A percentile compares a stretch with the other conserved stretches of the same genome.
These are phyloP conservation scores for Drosophila pseudotalamancana DNA, from an alignment of 2,888 invertebrate genomes.

Conservation along the genomic window DNA sequence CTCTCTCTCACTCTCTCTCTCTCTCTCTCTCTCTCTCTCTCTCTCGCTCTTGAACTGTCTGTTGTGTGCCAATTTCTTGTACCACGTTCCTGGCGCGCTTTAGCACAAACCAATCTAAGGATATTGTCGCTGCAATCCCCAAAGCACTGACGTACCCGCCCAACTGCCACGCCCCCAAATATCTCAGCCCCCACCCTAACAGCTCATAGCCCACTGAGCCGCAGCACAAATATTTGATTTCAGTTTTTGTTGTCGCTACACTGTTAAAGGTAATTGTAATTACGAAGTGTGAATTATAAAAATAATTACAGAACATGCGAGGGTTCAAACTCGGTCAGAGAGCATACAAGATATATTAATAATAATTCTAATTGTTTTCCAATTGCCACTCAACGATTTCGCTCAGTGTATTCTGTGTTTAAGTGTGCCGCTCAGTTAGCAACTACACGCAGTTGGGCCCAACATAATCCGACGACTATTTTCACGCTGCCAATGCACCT, in stretches of 20 bases:
- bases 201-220: constrained; percentile 12
- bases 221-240: constrained; percentile 75
- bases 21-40: neutral
- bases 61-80: constrained; percentile 71
- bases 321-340: no score
- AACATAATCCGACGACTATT: constrained; percentile 66
- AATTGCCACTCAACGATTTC: neutral
- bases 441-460: constrained; percentile 49
- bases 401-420: constrained; percentile 32
- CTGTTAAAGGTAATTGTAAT: constrained; percentile 3
- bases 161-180: constrained; percentile 8
- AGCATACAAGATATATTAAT: no score
- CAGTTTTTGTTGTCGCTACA: constrained; percentile 38
- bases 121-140: constrained; percentile 72
- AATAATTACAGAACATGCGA: no score
- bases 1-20: neutral
- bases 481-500: constrained; percentile 74
- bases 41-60: constrained; percentile 58
- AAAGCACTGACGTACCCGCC: constrained; percentile 27
- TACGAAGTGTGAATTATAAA: neutral
- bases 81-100: constrained; percentile 64
- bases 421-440: constrained; percentile 37
- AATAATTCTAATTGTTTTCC: neutral
- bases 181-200: constrained; percentile 20
- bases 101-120: constrained; percentile 77